Evolutionary conservation across 2,888 invertebrate species (phyloP).

Genomic region (Lathronympha strigana): DNA sequence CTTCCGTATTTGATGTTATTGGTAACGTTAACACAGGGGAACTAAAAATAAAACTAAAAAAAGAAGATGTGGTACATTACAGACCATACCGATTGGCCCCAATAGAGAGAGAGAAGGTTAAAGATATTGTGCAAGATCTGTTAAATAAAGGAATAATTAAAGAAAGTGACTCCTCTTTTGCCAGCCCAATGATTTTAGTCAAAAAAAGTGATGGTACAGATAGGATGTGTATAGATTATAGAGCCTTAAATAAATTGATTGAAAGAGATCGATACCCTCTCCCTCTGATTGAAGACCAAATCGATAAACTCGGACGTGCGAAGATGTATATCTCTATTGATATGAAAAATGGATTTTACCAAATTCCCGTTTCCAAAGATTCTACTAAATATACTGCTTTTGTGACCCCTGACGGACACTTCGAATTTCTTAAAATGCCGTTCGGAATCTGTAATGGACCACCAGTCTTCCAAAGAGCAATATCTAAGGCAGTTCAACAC

Average conservation of each 20-base stretch:
- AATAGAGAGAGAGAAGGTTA: not conserved
- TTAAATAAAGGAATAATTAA: not conserved
- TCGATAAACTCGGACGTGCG: constrained; percentile 43
- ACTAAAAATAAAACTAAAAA: not conserved
- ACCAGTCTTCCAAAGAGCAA: constrained; percentile 46
- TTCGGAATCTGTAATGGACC: constrained; percentile 47
- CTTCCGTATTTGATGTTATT: not conserved
- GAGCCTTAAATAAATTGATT: constrained; percentile 44
- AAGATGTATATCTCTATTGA: constrained; percentile 20
- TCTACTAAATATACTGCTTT: constrained; percentile 46
- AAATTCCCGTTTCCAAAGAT: constrained; percentile 41
- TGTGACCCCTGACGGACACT: constrained; percentile 44
- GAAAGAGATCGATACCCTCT: constrained; percentile 45
- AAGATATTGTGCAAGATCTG: not conserved
- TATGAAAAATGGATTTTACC: constrained; percentile 33
- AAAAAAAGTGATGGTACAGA: not conserved
- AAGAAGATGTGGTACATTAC: not conserved
- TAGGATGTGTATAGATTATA: constrained; percentile 44
- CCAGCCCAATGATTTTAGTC: not conserved
- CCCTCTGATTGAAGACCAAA: constrained; percentile 46
- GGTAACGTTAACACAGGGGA: not conserved
- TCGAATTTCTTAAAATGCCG: constrained; percentile 40
- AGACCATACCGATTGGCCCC: not conserved
- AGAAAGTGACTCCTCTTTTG: not conserved
- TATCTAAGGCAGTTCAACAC: constrained; percentile 20